Percentiles rank a stretch among this genome's conserved stretches.
These are phyloP conservation scores for Polydesmus complanatus DNA, from an alignment of 2,888 invertebrate genomes.

Conservation along the genomic window DNA sequence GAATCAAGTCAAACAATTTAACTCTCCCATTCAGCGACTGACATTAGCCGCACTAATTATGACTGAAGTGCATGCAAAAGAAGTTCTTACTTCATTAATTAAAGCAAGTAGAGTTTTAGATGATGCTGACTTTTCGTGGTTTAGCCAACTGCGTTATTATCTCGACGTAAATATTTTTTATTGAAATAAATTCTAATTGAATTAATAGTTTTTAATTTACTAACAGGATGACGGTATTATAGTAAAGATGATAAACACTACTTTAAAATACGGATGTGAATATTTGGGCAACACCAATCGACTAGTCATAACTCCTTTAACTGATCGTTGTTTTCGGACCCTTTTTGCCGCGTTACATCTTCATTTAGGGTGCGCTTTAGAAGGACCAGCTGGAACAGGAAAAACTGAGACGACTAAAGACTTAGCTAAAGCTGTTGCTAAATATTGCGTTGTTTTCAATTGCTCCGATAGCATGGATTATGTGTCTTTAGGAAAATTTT, in stretches of 20 bases:
- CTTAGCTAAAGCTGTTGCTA: constrained; percentile 38
- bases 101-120: constrained; percentile 25
- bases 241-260: constrained; percentile 37
- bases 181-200: background rate
- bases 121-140: constrained; percentile 36
- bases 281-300: constrained; percentile 37
- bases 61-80: constrained; percentile 51
- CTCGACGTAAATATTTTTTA: constrained; percentile 37
- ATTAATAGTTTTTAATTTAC: constrained; percentile 1
- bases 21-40: constrained; percentile 25
- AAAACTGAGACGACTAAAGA: constrained; percentile 33
- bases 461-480: constrained; percentile 39
- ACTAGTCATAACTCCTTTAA: constrained; percentile 38
- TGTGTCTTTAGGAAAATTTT: constrained; percentile 37
- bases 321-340: constrained; percentile 38
- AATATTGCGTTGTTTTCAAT: constrained; percentile 39
- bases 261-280: constrained; percentile 36
- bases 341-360: constrained; percentile 36
- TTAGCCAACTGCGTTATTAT: constrained; percentile 36
- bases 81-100: constrained; percentile 30
- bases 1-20: background rate
- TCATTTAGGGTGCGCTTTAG: constrained; percentile 37
- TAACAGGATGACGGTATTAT: constrained; percentile 33
- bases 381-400: constrained; percentile 38
- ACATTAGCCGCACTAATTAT: constrained; percentile 59